These are phyloP conservation scores for Itoplectis maculator DNA, from an alignment of 2,888 invertebrate genomes.

Conservation along the genomic window DNA sequence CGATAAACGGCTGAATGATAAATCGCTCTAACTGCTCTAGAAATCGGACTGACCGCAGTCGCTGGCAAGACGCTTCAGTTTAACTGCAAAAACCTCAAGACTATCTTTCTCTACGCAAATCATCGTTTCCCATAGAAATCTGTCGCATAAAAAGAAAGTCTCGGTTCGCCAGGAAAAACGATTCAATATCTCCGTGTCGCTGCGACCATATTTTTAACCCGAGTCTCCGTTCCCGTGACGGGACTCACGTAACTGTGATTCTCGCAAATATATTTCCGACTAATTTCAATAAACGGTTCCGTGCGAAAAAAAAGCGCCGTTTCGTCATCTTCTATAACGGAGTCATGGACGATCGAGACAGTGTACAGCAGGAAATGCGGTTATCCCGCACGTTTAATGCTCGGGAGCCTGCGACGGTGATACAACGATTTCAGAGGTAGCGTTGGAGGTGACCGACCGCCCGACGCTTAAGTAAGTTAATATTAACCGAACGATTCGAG, in stretches of 20 bases:
- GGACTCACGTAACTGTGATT: neutral
- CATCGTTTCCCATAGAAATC: neutral
- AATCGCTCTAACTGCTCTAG: neutral
- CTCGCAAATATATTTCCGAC: neutral
- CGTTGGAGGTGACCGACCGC: constrained; percentile 34
- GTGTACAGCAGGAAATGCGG: constrained; percentile 59
- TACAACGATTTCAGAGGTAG: constrained; percentile 19
- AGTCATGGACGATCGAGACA: constrained; percentile 40
- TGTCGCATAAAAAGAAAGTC: neutral
- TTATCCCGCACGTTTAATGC: constrained; percentile 32
- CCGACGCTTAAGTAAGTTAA: constrained; percentile 65
- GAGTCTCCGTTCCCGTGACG: neutral
- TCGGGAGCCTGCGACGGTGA: constrained; percentile 48
- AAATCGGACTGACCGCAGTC: neutral
- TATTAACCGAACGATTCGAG: constrained; percentile 51
- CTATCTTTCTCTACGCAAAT: neutral
- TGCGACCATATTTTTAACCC: neutral
- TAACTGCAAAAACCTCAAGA: neutral
- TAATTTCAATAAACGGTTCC: constrained; percentile 14
- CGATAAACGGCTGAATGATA: neutral
- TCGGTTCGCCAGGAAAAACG: constrained; percentile 1
- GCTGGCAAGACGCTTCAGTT: neutral
- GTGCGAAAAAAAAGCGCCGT: neutral
- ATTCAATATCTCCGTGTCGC: neutral
- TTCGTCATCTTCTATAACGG: constrained; percentile 44